phyloP scores from a whole-genome alignment of 2,113 vertebrate genomes.

The Fregetta grallaria region DNA sequence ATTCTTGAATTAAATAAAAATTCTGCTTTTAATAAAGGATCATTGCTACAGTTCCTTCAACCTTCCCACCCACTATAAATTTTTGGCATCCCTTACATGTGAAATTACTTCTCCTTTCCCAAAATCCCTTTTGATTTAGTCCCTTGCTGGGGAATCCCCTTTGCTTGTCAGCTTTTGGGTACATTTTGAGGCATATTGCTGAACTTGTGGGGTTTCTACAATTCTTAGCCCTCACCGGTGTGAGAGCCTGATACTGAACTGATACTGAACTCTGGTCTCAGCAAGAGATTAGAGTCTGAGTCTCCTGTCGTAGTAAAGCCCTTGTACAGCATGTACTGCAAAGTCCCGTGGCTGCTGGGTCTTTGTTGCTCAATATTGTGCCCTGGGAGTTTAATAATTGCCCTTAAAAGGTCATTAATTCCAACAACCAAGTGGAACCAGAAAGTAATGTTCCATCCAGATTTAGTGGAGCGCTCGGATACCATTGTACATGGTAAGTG shows the following conservation, averaged over 20 bases:
- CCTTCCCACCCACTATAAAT: background rate
- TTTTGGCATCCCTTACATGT: background rate
- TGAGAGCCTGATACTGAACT: background rate
- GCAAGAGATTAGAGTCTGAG: background rate
- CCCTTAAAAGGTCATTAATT: background rate
- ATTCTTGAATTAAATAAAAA: background rate
- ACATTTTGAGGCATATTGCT: background rate
- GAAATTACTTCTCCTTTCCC: background rate
- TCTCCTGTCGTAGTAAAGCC: background rate
- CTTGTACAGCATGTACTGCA: background rate
- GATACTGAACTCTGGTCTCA: background rate
- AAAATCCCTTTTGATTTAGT: background rate
- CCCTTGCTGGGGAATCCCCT: background rate
- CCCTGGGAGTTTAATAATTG: background rate
- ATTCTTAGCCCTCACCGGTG: background rate
- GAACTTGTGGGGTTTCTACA: background rate
- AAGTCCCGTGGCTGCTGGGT: background rate
- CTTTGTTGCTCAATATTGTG: background rate
- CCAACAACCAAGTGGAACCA: background rate
- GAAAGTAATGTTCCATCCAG: background rate
- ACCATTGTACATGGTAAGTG: fast-evolving
- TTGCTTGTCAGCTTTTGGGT: background rate
- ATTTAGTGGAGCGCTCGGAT: fast-evolving
- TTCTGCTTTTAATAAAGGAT: background rate
- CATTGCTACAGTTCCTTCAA: background rate